phyloP scores from a whole-genome alignment of 1,140 invertebrate genomes.

The Aricia agestis region DNA sequence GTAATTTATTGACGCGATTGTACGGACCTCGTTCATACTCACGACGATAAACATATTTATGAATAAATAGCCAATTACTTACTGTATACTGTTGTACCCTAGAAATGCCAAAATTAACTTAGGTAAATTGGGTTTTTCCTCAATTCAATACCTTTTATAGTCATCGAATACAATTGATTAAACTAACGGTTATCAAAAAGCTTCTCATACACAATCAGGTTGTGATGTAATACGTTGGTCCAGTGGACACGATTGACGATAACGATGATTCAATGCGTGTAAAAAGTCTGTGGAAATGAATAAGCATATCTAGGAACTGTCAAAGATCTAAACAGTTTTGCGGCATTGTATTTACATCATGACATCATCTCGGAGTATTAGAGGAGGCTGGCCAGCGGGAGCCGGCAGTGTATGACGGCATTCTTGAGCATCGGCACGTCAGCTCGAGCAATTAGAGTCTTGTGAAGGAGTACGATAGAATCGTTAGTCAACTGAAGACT shows the following conservation, averaged over 20 bases:
- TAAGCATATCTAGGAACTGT: constrained; percentile 35
- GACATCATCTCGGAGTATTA: constrained; percentile 63
- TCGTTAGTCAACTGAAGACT: constrained; percentile 16
- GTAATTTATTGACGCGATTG: background rate
- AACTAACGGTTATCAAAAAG: background rate
- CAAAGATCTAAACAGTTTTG: constrained; percentile 39
- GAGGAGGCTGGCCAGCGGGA: constrained; percentile 38
- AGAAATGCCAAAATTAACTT: no score
- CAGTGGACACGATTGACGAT: background rate
- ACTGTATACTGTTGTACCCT: no score
- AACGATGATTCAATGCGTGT: background rate
- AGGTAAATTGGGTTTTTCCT: no score
- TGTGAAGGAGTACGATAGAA: constrained; percentile 10
- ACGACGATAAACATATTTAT: no score
- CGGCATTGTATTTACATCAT: constrained; percentile 50
- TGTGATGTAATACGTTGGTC: constrained; percentile 10
- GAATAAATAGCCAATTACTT: no score
- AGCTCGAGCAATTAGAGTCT: constrained; percentile 48
- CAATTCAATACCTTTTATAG: no score
- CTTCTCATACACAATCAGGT: constrained; percentile 13
- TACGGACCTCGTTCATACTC: background rate
- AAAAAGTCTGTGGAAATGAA: constrained; percentile 24
- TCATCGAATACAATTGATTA: background rate
- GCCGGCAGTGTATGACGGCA: constrained; percentile 54
- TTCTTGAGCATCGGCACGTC: constrained; percentile 47